These are phyloP conservation scores for Zygogramma bicolorata DNA, from an alignment of 2,888 invertebrate species.

Conservation along the genomic window DNA sequence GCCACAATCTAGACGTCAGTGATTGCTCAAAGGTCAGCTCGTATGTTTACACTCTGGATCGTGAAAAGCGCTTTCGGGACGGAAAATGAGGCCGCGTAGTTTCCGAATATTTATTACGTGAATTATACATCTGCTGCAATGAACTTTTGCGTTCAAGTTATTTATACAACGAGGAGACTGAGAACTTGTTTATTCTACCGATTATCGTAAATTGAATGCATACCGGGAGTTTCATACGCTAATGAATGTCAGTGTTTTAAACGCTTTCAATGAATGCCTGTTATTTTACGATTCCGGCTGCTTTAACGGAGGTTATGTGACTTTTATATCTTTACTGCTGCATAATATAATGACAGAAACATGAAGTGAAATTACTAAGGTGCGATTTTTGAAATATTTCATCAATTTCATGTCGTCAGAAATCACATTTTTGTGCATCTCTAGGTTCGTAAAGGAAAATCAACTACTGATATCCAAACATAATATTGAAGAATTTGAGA, in stretches of 20 bases:
- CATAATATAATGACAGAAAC: too few species aligned
- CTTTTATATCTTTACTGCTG: background rate
- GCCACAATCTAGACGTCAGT: conserved; percentile 21
- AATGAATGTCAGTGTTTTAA: background rate
- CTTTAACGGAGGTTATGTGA: background rate
- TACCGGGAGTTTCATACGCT: background rate
- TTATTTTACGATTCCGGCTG: too few species aligned
- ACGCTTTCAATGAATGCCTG: background rate
- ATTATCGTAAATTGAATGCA: background rate
- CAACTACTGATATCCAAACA: too few species aligned
- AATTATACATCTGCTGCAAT: background rate
- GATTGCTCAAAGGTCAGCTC: background rate
- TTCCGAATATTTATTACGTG: background rate
- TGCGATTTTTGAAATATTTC: too few species aligned
- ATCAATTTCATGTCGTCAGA: too few species aligned
- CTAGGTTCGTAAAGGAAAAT: too few species aligned
- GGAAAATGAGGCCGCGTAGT: background rate
- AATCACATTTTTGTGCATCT: too few species aligned
- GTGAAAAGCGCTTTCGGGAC: background rate
- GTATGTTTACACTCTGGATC: background rate
- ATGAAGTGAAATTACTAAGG: too few species aligned
- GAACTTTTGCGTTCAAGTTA: background rate
- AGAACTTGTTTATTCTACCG: background rate
- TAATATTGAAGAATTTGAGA: too few species aligned
- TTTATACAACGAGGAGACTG: background rate